Evolutionary conservation across 2,797 vertebrate species (phyloP).

Genomic region (Orestias chungarensis): DNA sequence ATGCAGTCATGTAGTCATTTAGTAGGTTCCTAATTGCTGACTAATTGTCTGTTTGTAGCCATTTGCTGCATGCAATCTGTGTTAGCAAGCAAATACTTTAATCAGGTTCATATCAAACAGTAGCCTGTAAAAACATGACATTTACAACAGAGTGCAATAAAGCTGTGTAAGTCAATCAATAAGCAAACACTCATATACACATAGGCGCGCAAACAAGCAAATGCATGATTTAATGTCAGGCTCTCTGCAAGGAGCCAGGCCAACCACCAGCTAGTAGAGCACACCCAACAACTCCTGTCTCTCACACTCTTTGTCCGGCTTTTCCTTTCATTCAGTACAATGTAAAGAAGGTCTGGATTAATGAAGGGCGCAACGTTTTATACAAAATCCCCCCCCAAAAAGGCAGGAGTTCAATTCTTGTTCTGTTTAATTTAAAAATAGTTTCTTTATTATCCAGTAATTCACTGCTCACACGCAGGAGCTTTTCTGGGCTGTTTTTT

Average conservation of each 20-base stretch:
- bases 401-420: constrained; percentile 14
- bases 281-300: constrained; percentile 41
- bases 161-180: constrained; percentile 84
- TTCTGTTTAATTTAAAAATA: constrained; percentile 1
- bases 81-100: constrained; percentile 83
- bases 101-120: constrained; percentile 86
- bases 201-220: constrained; percentile 64
- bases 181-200: constrained; percentile 45
- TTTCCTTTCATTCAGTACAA: constrained; percentile 30
- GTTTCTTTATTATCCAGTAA: constrained; percentile 23
- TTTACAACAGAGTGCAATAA: constrained; percentile 85
- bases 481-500: constrained; percentile 1
- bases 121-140: constrained; percentile 84
- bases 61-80: constrained; percentile 74
- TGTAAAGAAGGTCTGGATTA: constrained; percentile 20
- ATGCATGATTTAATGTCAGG: constrained; percentile 83
- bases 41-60: constrained; percentile 77
- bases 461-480: neutral
- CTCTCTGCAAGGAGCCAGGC: constrained; percentile 71
- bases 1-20: constrained; percentile 74
- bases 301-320: constrained; percentile 29
- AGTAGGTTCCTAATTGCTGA: constrained; percentile 78
- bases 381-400: no score
- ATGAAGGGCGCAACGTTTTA: constrained; percentile 4
- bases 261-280: constrained; percentile 55